Conservation (phyloP, 2,888 invertebrate genomes). For the Elysia crispata region DNA sequence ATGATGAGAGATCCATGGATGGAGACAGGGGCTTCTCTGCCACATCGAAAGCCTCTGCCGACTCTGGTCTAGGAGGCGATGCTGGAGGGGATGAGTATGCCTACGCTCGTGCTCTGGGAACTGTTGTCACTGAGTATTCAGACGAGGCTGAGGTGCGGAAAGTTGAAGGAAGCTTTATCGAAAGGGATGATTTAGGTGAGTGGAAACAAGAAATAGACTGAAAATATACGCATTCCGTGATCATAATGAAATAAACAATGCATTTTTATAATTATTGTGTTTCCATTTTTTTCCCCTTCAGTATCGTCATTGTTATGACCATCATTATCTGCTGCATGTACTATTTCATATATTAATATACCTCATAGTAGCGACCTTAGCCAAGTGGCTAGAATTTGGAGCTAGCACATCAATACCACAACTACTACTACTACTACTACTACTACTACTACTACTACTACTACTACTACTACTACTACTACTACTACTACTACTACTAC, state of each 20-base stretch:
- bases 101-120: background rate
- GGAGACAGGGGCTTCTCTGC: slow-evolving; percentile 70
- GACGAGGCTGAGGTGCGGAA: slow-evolving; percentile 58
- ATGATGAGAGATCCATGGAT: slow-evolving; percentile 54
- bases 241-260: no score
- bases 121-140: slow-evolving; percentile 70
- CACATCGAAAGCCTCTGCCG: slow-evolving; percentile 71
- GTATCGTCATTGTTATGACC: no score
- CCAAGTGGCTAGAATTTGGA: no score
- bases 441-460: background rate
- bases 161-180: slow-evolving; percentile 64
- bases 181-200: slow-evolving; percentile 56
- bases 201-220: no score
- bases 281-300: no score
- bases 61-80: slow-evolving; percentile 70
- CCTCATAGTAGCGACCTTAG: no score
- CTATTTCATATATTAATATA: no score
- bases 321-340: no score
- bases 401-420: background rate
- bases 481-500: slow-evolving; percentile 17
- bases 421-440: background rate
- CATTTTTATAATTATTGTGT: no score
- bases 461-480: no score
- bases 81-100: slow-evolving; percentile 59
- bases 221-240: no score